Percentiles rank a stretch among this genome's conserved stretches.
phyloP scores from a whole-genome alignment of 2,797 vertebrate species.

The Siniperca undulata region DNA sequence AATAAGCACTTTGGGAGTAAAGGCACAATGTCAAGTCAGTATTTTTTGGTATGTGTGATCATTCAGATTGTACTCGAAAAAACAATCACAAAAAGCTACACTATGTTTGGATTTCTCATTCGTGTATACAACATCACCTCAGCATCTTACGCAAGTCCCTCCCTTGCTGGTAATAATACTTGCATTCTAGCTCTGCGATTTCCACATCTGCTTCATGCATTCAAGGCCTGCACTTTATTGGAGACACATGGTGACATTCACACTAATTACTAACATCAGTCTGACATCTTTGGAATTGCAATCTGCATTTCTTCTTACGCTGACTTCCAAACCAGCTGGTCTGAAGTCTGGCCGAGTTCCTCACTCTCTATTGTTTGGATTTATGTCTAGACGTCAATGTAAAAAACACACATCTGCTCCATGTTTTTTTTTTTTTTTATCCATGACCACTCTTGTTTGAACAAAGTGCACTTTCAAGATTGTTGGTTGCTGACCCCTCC shows the following conservation, averaged over 20 bases:
- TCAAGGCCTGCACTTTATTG: conserved; percentile 63
- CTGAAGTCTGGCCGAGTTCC: conserved; percentile 28
- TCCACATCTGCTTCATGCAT: conserved; percentile 55
- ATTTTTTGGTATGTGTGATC: conserved; percentile 6
- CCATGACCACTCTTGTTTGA: conserved; percentile 30
- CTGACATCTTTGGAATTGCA: conserved; percentile 53
- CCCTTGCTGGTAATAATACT: conserved; percentile 9
- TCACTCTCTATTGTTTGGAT: conserved; percentile 60
- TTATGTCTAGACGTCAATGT: conserved; percentile 65
- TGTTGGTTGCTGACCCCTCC: conserved; percentile 52
- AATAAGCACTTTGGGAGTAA: not conserved
- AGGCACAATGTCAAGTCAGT: conserved; percentile 6
- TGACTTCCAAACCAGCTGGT: conserved; percentile 73
- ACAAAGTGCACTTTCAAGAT: conserved; percentile 54
- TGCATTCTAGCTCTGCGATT: conserved; percentile 1
- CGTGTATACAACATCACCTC: conserved; percentile 7
- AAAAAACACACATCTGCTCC: conserved; percentile 61
- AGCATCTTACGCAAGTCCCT: conserved; percentile 4
- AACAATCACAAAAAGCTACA: not conserved
- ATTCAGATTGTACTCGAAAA: not conserved
- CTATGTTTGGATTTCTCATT: conserved; percentile 19
- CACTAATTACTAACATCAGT: conserved; percentile 80
- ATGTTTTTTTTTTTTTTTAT: conserved; percentile 15
- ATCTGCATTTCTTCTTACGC: conserved; percentile 61
- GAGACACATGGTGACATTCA: conserved; percentile 76